phyloP scores from a whole-genome alignment of 2,888 invertebrate genomes.

The Eudasyphora cyanicolor region DNA sequence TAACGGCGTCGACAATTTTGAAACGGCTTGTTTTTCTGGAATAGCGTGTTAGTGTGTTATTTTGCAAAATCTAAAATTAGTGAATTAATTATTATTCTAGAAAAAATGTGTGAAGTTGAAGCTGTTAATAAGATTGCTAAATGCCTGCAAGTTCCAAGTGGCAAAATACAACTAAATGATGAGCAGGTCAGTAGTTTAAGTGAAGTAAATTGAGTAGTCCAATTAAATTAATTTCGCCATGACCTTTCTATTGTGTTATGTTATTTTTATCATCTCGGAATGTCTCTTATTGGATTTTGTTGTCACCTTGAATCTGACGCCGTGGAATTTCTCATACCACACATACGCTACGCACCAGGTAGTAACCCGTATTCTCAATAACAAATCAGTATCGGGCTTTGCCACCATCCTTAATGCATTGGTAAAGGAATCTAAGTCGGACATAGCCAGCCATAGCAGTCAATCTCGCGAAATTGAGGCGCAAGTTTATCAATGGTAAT shows the following conservation, averaged over 20 bases:
- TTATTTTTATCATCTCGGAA: background rate
- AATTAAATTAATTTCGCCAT: background rate
- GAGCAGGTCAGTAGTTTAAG: slow-evolving; percentile 78
- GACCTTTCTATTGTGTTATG: slow-evolving; percentile 36
- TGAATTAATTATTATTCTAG: too few species aligned
- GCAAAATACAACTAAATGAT: slow-evolving; percentile 81
- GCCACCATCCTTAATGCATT: slow-evolving; percentile 81
- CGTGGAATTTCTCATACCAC: too few species aligned
- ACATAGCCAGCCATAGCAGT: slow-evolving; percentile 73
- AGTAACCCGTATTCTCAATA: slow-evolving; percentile 80
- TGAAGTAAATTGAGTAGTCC: background rate
- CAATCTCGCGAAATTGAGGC: slow-evolving; percentile 79
- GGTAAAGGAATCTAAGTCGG: slow-evolving; percentile 79
- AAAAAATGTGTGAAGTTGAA: slow-evolving; percentile 76
- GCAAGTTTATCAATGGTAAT: slow-evolving; percentile 85
- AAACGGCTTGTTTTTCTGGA: too few species aligned
- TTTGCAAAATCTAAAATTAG: too few species aligned
- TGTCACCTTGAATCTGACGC: too few species aligned
- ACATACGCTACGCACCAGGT: too few species aligned
- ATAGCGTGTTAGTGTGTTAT: too few species aligned
- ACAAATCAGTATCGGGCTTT: slow-evolving; percentile 81
- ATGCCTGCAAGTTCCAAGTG: slow-evolving; percentile 81
- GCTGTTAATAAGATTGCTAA: slow-evolving; percentile 81
- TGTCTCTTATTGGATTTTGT: slow-evolving; percentile 7
- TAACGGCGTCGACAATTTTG: too few species aligned